Evolutionary conservation across 2,888 invertebrate genomes (phyloP), one percentile per base, ranked within the genome.

Genomic region (Andrena chrysosceles): DNA sequence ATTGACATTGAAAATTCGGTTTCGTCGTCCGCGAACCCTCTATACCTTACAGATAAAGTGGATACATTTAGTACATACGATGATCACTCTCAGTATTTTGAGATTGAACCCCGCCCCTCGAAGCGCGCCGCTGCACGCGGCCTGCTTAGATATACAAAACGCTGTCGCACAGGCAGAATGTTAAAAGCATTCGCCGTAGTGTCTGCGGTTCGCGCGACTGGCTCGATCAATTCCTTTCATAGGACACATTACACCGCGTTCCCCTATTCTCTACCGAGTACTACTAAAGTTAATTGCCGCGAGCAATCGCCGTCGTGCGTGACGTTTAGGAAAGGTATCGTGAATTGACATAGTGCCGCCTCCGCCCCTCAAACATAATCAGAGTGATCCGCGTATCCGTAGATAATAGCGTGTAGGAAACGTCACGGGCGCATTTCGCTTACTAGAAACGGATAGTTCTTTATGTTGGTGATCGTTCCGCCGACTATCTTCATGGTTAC

Each of bases 371-470:
- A 26, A 42, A 70, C n/a, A 42, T 64, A 79, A 64, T 74, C 54
- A 80, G 74, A 74, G 81, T 71, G 81, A 67, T 48, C 48, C 70
- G 64, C 33, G 73, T 54, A 56, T 75, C 56, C 76, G 52, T 66
- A 31, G 13, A 60, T 68, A 33, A 23, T 29, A 56, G 56, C 68
- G 63, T 67, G 54, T 66, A 72, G 64, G 76, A 70, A 77, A 78
- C 31, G 52, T 71, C 67, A 81, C 84, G 85, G 81, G 84, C 84
- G 85, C 77, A 77, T 81, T 82, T 71, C 77, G 79, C 87, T 71
- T 87, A 92, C 92, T 69, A 81, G 64, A 66, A 86, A 92, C n/a
- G 91, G 92, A 80, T 90, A 91, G n/a, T 77, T 68, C 71, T 76
- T 87, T 80, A 91, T 90, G 72, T 77, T 66, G 49, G 86, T 85